Percentiles rank a stretch among this genome's conserved stretches.
phyloP scores from a whole-genome alignment of 2,797 vertebrate genomes.

The Valencia hispanica region DNA sequence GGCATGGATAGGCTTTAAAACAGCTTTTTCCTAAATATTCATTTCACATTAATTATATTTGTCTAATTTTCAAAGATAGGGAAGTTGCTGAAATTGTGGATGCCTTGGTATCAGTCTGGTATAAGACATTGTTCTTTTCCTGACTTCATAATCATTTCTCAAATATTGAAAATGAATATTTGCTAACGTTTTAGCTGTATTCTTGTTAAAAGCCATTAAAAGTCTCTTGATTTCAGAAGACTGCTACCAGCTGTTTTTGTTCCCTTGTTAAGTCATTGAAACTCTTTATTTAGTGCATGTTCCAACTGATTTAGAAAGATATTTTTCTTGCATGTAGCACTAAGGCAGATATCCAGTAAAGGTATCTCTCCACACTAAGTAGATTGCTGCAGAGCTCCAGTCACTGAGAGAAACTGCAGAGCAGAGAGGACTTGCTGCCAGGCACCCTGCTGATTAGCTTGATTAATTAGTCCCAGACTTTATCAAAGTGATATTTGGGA shows the following conservation, averaged over 20 bases:
- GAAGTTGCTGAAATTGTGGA: neutral
- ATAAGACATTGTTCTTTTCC: neutral
- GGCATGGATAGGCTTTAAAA: neutral
- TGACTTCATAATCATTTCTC: neutral
- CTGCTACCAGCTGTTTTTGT: neutral
- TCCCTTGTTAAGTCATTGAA: neutral
- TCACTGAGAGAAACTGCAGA: conserved; percentile 53
- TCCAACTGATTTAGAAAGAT: neutral
- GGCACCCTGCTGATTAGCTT: conserved; percentile 67
- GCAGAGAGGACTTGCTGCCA: conserved; percentile 53
- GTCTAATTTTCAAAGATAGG: neutral
- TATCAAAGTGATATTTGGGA: conserved; percentile 74
- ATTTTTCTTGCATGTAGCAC: neutral
- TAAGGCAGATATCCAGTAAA: conserved; percentile 24
- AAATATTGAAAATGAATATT: neutral
- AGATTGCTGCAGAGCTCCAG: conserved; percentile 58
- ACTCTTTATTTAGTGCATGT: neutral
- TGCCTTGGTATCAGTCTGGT: neutral
- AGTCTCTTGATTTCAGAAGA: neutral
- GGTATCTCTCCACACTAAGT: conserved; percentile 36
- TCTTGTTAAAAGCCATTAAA: neutral
- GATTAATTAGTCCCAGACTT: conserved; percentile 73
- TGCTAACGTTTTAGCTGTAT: too few relatives aligned
- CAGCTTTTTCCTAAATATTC: neutral
- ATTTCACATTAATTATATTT: neutral